Percentiles rank a stretch among this genome's conserved stretches.
These are phyloP conservation scores for Cremastobaeus sp. DNA, from an alignment of 2,888 invertebrate genomes.

Conservation along the genomic window DNA sequence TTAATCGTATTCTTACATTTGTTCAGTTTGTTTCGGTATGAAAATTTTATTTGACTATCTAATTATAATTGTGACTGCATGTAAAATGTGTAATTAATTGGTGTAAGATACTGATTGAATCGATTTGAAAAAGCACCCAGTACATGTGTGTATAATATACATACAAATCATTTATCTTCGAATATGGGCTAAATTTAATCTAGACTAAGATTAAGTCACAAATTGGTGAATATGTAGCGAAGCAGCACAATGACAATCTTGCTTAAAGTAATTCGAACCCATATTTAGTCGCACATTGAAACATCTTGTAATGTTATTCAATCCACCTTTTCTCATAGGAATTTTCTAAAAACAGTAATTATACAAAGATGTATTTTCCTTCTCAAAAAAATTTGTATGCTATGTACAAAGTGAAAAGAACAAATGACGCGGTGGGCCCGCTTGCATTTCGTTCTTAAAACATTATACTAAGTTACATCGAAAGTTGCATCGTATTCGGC, in stretches of 20 bases:
- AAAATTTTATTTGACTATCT: constrained; percentile 20
- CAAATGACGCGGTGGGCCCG: constrained; percentile 5
- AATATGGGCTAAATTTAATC: no score
- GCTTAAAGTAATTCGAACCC: no score
- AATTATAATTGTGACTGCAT: no score
- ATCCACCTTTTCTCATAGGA: constrained; percentile 39
- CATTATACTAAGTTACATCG: constrained; percentile 19
- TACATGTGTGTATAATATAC: neutral
- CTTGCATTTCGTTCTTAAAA: constrained; percentile 3
- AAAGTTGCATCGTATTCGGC: constrained; percentile 1
- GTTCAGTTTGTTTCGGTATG: constrained; percentile 16
- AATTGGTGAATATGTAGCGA: no score
- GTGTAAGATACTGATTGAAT: neutral
- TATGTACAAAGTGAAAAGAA: constrained; percentile 44
- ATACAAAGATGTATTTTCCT: constrained; percentile 22
- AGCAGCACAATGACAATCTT: no score
- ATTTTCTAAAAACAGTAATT: constrained; percentile 26
- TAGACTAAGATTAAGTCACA: no score
- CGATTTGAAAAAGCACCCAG: constrained; percentile 10
- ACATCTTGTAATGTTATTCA: constrained; percentile 2
- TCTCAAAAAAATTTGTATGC: constrained; percentile 12
- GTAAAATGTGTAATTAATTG: constrained; percentile 3
- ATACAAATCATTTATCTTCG: no score
- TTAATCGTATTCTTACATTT: no score
- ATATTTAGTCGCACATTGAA: no score